A percentile compares a stretch with the other conserved stretches of the same genome.
These are phyloP conservation scores for Eucera pruinosa DNA, from an alignment of 2,888 invertebrate species.

Conservation along the genomic window DNA sequence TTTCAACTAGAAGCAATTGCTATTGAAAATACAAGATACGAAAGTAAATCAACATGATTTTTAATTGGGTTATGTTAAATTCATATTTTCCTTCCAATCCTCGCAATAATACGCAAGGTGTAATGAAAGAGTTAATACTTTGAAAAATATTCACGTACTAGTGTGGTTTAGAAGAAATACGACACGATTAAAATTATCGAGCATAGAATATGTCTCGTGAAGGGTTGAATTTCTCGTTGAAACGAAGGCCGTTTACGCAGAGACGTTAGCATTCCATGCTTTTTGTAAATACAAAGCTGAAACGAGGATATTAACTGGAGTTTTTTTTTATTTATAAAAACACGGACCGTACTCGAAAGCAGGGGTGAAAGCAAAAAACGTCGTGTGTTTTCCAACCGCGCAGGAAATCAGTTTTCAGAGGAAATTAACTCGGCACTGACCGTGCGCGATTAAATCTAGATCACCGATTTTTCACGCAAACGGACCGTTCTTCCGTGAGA, in stretches of 20 bases:
- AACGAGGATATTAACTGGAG: neutral
- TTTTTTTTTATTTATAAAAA: slow-evolving; percentile 7
- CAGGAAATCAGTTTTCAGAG: neutral
- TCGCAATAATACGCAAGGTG: too few species aligned
- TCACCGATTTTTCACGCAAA: slow-evolving; percentile 16
- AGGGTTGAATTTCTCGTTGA: neutral
- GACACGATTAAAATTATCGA: neutral
- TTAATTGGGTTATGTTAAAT: too few species aligned
- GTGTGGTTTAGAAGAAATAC: neutral
- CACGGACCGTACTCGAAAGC: neutral
- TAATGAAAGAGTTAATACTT: neutral
- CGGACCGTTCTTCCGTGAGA: neutral
- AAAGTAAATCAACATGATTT: too few species aligned
- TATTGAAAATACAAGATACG: too few species aligned
- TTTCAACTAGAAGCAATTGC: too few species aligned
- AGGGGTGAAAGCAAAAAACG: neutral
- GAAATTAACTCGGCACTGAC: slow-evolving; percentile 3
- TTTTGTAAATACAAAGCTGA: neutral
- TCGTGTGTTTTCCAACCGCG: neutral
- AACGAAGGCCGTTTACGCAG: neutral
- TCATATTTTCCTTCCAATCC: too few species aligned
- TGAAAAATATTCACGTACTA: neutral
- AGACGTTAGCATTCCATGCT: slow-evolving; percentile 4
- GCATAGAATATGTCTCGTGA: neutral
- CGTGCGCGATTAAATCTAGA: slow-evolving; percentile 10